Evolutionary conservation across 2,888 invertebrate species (phyloP).

Genomic region (Coenonympha glycerion): DNA sequence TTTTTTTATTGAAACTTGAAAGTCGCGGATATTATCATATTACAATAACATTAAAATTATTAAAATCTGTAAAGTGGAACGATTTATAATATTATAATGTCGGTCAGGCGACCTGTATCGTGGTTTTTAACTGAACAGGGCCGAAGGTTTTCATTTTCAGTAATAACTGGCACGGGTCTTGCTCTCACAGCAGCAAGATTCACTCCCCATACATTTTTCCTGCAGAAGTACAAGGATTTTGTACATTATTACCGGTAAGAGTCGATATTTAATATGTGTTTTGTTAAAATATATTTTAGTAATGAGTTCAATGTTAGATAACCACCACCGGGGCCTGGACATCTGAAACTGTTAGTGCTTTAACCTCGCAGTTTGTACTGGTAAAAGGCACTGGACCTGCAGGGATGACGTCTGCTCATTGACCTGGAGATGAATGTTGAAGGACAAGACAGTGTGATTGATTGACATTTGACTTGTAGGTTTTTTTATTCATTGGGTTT

Average conservation of each 20-base stretch:
- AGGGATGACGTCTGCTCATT: too few species aligned
- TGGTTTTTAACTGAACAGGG: slow-evolving; percentile 77
- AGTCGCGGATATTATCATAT: too few species aligned
- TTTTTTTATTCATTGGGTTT: too few species aligned
- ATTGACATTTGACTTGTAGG: too few species aligned
- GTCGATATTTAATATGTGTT: slow-evolving; percentile 13
- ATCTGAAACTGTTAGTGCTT: too few species aligned
- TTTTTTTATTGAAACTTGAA: too few species aligned
- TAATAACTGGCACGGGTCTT: slow-evolving; percentile 61
- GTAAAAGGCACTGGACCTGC: too few species aligned
- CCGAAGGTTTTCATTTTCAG: slow-evolving; percentile 65
- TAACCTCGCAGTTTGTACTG: not conserved
- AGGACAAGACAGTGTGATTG: too few species aligned
- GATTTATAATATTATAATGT: slow-evolving; percentile 36
- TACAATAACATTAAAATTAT: too few species aligned
- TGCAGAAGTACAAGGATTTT: slow-evolving; percentile 78
- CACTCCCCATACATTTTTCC: slow-evolving; percentile 77
- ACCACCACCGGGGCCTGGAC: too few species aligned
- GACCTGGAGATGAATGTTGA: too few species aligned
- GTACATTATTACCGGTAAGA: slow-evolving; percentile 79
- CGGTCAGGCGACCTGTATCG: slow-evolving; percentile 45
- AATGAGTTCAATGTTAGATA: too few species aligned
- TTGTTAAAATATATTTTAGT: not conserved
- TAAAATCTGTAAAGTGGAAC: not conserved
- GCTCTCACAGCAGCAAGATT: slow-evolving; percentile 71